These are phyloP conservation scores for Melitaea cinxia DNA, from an alignment of 1,140 invertebrate species.

Conservation along the genomic window DNA sequence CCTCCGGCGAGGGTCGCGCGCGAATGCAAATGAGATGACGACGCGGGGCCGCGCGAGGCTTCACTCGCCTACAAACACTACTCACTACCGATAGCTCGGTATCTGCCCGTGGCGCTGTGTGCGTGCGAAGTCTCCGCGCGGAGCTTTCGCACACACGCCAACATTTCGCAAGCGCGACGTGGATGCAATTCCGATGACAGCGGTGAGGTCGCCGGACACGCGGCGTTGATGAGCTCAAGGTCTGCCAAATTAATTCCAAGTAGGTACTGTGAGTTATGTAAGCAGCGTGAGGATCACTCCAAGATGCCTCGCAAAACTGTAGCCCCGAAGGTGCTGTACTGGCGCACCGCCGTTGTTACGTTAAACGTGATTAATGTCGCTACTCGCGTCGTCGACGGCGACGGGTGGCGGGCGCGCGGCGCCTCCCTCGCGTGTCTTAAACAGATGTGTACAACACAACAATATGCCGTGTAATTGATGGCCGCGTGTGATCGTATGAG, in stretches of 20 bases:
- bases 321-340: background rate
- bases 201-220: conserved; percentile 28
- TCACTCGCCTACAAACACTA: conserved; percentile 15
- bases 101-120: background rate
- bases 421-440: no score
- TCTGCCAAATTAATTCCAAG: conserved; percentile 3
- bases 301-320: background rate
- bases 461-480: background rate
- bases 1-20: conserved; percentile 15
- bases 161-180: conserved; percentile 34
- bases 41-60: conserved; percentile 11
- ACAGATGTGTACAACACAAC: background rate
- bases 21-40: conserved; percentile 20
- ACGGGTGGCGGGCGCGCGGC: background rate
- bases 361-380: conserved; percentile 31
- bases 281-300: background rate
- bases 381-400: conserved; percentile 26
- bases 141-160: conserved; percentile 33
- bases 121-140: conserved; percentile 14
- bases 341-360: background rate
- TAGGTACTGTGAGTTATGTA: background rate
- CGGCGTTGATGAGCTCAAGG: conserved; percentile 15
- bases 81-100: conserved; percentile 23
- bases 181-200: conserved; percentile 35
- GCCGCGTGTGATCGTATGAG: background rate